A percentile compares a stretch with the other conserved stretches of the same genome.
Evolutionary conservation across 2,797 vertebrate genomes (phyloP).

Genomic region (Limnodromus scolopaceus): DNA sequence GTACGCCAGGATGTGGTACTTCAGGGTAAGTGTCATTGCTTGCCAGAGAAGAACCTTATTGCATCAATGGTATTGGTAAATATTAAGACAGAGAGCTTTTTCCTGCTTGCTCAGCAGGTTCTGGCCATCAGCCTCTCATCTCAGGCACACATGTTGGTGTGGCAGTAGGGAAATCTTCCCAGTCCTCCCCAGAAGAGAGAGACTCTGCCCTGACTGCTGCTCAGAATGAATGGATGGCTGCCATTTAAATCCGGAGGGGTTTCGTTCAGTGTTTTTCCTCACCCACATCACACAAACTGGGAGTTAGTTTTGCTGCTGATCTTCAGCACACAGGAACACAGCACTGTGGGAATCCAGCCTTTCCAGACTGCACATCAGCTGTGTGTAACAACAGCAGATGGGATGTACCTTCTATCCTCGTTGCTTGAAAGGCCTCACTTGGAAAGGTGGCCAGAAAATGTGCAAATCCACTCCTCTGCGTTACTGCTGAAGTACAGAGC

Average conservation of each 20-base stretch:
- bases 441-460: not conserved
- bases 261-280: not conserved
- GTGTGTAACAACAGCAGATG: not conserved
- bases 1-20: not conserved
- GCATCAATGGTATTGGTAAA: not conserved
- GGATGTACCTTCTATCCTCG: not conserved
- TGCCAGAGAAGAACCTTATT: not conserved
- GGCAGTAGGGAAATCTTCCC: not conserved
- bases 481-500: not conserved
- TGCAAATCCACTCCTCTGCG: no score
- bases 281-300: not conserved
- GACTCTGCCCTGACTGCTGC: not conserved
- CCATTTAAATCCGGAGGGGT: not conserved
- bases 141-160: not conserved
- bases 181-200: not conserved
- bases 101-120: not conserved
- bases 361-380: not conserved
- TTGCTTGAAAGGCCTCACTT: not conserved
- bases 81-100: not conserved
- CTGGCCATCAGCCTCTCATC: not conserved
- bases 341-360: not conserved
- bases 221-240: not conserved
- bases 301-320: not conserved
- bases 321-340: not conserved
- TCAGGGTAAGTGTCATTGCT: accelerated